These are phyloP conservation scores for Lagodon rhomboides DNA, from an alignment of 2,797 vertebrate genomes.

Conservation along the genomic window DNA sequence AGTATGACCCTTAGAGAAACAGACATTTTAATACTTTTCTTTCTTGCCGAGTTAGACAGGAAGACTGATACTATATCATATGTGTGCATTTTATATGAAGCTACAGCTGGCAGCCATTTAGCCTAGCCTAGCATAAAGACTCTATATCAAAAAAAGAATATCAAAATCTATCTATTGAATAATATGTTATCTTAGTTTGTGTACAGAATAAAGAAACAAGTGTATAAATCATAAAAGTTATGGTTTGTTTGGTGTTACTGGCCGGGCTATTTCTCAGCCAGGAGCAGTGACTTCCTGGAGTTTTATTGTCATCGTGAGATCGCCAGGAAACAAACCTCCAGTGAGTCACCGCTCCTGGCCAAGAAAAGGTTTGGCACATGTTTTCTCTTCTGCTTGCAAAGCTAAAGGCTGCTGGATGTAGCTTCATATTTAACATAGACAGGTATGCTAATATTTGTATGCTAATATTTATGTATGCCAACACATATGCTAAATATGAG, in stretches of 20 bases:
- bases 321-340: neutral
- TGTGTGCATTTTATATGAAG: neutral
- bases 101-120: neutral
- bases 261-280: neutral
- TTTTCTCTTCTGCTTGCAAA: neutral
- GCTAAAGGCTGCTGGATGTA: neutral
- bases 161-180: neutral
- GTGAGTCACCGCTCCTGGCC: neutral
- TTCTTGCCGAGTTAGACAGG: neutral
- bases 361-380: neutral
- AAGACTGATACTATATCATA: neutral
- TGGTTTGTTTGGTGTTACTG: neutral
- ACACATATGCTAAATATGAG: no score
- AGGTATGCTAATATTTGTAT: no score
- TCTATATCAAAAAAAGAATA: neutral
- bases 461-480: neutral
- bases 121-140: neutral
- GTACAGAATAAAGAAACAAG: neutral
- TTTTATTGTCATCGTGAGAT: neutral
- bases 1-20: neutral
- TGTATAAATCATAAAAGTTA: no score
- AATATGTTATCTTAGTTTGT: neutral
- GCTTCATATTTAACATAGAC: neutral
- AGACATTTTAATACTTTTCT: neutral
- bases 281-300: neutral